Conservation (phyloP, 2,888 invertebrate species). For the Lepas anatifera region DNA sequence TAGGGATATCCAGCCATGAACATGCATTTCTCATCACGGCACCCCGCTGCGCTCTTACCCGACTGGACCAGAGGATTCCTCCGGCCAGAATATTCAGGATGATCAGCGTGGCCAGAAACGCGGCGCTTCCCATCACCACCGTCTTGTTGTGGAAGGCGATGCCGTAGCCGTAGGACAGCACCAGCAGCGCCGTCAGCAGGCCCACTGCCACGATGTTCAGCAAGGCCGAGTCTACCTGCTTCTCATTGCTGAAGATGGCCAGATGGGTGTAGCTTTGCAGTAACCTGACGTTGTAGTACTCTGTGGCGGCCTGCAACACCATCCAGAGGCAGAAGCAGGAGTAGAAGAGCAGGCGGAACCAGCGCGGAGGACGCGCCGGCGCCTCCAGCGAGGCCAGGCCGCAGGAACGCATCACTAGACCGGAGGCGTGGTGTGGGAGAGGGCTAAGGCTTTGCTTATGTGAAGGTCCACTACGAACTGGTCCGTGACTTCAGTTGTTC, state of each 20-base stretch:
- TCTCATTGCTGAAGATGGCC: not conserved
- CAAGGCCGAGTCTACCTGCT: not conserved
- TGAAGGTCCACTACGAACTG: no score
- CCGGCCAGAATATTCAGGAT: not conserved
- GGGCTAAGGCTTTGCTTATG: no score
- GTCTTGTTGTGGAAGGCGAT: not conserved
- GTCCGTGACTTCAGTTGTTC: no score
- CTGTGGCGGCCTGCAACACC: not conserved
- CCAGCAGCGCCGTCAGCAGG: not conserved
- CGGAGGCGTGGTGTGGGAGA: no score
- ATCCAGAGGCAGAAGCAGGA: not conserved
- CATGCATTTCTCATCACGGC: no score
- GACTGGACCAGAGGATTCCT: not conserved
- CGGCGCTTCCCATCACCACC: not conserved
- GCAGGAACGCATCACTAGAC: no score
- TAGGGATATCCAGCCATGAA: no score
- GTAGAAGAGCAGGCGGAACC: not conserved
- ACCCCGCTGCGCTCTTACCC: no score
- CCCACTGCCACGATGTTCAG: conserved; percentile 1
- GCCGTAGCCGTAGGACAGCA: not conserved
- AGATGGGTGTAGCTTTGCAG: not conserved
- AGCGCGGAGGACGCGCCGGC: not conserved
- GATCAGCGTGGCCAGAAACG: not conserved
- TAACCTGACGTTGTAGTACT: not conserved
- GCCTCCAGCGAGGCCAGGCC: no score